These are phyloP conservation scores for Phyllopteryx taeniolatus DNA, from an alignment of 2,113 vertebrate species.

Conservation along the genomic window DNA sequence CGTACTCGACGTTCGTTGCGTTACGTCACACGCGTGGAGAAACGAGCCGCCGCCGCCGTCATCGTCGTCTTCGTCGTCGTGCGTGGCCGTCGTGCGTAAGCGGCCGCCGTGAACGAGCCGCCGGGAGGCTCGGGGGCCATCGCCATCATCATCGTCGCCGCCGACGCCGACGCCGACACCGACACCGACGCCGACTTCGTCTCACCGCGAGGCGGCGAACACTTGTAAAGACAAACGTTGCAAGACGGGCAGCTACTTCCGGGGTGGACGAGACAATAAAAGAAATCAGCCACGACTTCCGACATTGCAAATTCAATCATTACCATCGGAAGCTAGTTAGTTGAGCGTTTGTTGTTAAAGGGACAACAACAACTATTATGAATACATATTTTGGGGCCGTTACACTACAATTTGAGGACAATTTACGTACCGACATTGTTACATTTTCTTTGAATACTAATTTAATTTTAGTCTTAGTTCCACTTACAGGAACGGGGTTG, in stretches of 20 bases:
- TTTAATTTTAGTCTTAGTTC: too few relatives aligned
- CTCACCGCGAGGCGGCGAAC: constrained; percentile 3
- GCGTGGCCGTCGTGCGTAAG: constrained; percentile 1
- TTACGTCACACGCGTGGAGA: not conserved
- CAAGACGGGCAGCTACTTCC: constrained; percentile 25
- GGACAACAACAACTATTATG: too few relatives aligned
- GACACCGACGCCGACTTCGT: not conserved
- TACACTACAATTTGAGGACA: too few relatives aligned
- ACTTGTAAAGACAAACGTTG: constrained; percentile 21
- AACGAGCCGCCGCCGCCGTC: not conserved
- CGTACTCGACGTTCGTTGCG: not conserved
- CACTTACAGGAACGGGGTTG: too few relatives aligned
- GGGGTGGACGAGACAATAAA: not conserved
- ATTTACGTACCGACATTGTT: too few relatives aligned
- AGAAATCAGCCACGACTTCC: not conserved
- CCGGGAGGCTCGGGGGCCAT: constrained; percentile 24
- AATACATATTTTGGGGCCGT: too few relatives aligned
- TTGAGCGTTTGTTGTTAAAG: not conserved
- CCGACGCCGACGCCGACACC: not conserved
- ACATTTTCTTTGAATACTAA: too few relatives aligned
- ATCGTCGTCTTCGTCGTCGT: not conserved
- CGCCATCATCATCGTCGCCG: not conserved
- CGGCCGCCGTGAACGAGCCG: constrained; percentile 15
- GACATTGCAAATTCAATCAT: not conserved
- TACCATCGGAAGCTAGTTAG: not conserved